Evolutionary conservation across 2,113 vertebrate species (phyloP), one percentile per base, ranked within the genome.

Genomic region (Seriola aureovittata): DNA sequence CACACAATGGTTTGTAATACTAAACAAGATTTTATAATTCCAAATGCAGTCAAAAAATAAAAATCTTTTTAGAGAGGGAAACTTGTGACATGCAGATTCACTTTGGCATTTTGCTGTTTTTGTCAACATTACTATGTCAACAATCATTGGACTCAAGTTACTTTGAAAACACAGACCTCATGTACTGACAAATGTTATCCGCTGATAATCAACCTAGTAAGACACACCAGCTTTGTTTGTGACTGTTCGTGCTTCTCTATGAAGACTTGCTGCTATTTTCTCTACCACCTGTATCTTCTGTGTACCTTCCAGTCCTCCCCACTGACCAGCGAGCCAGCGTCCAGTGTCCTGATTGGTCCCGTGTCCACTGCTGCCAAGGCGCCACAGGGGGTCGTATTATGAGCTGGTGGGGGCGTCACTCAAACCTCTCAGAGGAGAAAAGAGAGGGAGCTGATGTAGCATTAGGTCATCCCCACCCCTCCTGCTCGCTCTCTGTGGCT

Each of bases 401-500:
- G 76, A 60, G 42, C 63, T 62, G 3, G 70, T 65, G 88, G 85
- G 85, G 17, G 87, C 87, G 89, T 90, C 90, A 87, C 70, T 90
- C 89, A 87, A 80, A 69, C 63, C 77, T 70, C 46, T 78, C 3
- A 17, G 21, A 70, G 71, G 54, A 87, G 76, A 78, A 90, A 75
- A 66, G 73, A 16, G 81, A 67, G 70, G 86, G 78, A 84, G 84
- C 62, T 75, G 78, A 65, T 89, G 75, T 81, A 80, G 76, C 85
- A 90, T 91, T 81, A 89, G 90, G 92, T 93, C 92, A 91, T 86
- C 82, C 74, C 74, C 83, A 16, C 79, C 82, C 84, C 84, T 85
- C 88, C 80, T 75, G 62, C 62, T 74, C 59, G 11, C 29, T 71
- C 78, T 75, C 68, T 58, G 32, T 60, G 54, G 52, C 64, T 65